Evolutionary conservation across 2,888 invertebrate genomes (phyloP), one percentile per base, ranked within the genome.

Genomic region (Aleiodes testaceus): DNA sequence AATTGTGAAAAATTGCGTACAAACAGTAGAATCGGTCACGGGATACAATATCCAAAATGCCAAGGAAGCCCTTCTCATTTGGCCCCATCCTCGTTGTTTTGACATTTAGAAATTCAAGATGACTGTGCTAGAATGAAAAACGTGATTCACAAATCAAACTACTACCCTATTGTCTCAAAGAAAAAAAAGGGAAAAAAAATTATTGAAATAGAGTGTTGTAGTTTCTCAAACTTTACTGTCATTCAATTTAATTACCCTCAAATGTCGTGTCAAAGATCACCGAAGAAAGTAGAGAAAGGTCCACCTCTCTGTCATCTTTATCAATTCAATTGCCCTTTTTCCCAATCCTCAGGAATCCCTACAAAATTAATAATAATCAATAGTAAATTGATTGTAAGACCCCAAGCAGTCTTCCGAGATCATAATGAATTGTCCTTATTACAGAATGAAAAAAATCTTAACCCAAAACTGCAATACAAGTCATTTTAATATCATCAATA

Each of bases 31-130:
- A 69, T 45, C 50, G 64, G n/a, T 47, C 59, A 30, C 69, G 63
- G 64, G 36, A 36, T 36, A 5, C 61, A 64, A 55, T 16, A 69
- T 76, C 77, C 74, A 75, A 79, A 79, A 79, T 79, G 77, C 77
- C 79, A 79, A 71, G 69, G 69, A 53, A 74, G 66, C 72, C 78
- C 79, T 79, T 75, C 66, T 50, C 63, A 59, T 18, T 59, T 12
- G 59, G 36, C 42, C 26, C 18, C 16, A 59, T 59, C 36, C 22
- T n/a, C 36, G 59, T 61, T 49, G 71, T 70, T 68, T 70, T 79
- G 79, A 79, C 79, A 79, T 80, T 80, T 79, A 70, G 69, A 69
- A 66, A 63, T 9, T 36, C 9, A 36, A 59, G 59, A 59, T 59
- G 59, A 59, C 59, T 36, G 18, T 53, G 66, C 53, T 72, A 67